Evolutionary conservation across 2,888 invertebrate genomes (phyloP), one percentile per base, ranked within the genome.

Genomic region (Trichogramma dendrolimi): DNA sequence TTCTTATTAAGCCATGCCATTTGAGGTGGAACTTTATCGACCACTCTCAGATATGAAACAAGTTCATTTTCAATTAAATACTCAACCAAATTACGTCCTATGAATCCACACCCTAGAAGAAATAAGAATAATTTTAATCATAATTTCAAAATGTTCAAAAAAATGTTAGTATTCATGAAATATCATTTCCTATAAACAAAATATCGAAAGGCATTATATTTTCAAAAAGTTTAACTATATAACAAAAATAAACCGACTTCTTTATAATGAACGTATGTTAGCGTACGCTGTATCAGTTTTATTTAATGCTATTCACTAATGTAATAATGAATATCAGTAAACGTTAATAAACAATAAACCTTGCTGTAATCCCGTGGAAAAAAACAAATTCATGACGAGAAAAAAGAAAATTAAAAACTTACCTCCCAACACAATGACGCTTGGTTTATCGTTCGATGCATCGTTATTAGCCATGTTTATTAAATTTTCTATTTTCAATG

Each of bases 21-120:
- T 80, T 92, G 92, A 1, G 95, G 95, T 55, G 94, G 94, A 42
- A 94, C 94, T 81, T 96, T 96, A 81, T 96, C 96, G 62, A 92
- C 92, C 54, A 94, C 87, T 69, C 91, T 86, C 67, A 95, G 83
- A 71, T 83, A 84, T 72, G 87, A 87, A 66, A 87, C 89, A 71
- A 92, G 80, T 72, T 91, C 86, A 80, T 92, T 89, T 66, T 84
- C 84, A 69, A 95, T 82, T 75, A 95, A 83, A 81, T 90, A 90
- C 65, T 88, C 85, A 64, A 94, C 89, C 70, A 95, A 83, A 82
- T 94, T 91, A 73, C 95, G 86, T 68, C 95, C 95, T 77, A 95
- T 90, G 81, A 96, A 95, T 72, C 95, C 95, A 81, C 94, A 94
- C 80, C 95, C 95, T 95, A 81, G 55, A 77, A 74, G 71, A 68